These are phyloP conservation scores for Scolanthus callimorphus DNA, from an alignment of 92 coral and sea anemone species.

Conservation along the genomic window DNA sequence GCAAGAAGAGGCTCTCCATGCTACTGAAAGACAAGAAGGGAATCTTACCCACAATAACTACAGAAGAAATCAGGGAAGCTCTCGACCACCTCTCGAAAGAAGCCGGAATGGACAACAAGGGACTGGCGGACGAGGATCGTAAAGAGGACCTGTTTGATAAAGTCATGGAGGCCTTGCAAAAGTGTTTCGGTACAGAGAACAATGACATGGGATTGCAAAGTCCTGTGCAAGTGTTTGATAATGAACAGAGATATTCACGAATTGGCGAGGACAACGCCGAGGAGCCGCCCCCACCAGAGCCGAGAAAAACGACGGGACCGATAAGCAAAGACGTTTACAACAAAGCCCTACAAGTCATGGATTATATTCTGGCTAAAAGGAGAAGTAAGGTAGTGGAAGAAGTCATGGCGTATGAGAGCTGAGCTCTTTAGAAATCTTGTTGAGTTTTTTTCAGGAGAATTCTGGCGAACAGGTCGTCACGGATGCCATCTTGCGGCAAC, in stretches of 20 bases:
- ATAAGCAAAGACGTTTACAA: no score
- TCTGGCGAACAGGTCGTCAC: no score
- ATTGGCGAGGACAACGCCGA: not conserved
- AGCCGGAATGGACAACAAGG: conserved; percentile 27
- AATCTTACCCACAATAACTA: conserved; percentile 27
- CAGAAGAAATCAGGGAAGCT: conserved; percentile 26
- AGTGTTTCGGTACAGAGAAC: conserved; percentile 1
- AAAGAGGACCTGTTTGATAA: conserved; percentile 8
- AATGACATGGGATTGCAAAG: not conserved
- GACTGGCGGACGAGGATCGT: conserved; percentile 17
- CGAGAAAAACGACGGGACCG: no score
- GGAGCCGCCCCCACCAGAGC: not conserved
- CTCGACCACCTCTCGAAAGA: conserved; percentile 12
- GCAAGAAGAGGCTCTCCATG: no score
- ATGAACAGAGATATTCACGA: not conserved
- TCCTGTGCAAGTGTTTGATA: not conserved
- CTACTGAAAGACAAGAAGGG: conserved; percentile 29
- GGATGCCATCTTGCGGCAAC: no score
- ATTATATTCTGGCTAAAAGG: conserved; percentile 18
- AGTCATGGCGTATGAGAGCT: no score
- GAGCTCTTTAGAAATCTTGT: no score
- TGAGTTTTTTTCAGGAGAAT: no score
- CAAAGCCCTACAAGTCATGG: conserved; percentile 36
- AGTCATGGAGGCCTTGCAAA: conserved; percentile 20
- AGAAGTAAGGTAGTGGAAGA: no score